A percentile compares a stretch with the other conserved stretches of the same genome.
These are phyloP conservation scores for Hemicentrotus pulcherrimus DNA, from an alignment of 35 echinoderm and acorn worm species.

Conservation along the genomic window DNA sequence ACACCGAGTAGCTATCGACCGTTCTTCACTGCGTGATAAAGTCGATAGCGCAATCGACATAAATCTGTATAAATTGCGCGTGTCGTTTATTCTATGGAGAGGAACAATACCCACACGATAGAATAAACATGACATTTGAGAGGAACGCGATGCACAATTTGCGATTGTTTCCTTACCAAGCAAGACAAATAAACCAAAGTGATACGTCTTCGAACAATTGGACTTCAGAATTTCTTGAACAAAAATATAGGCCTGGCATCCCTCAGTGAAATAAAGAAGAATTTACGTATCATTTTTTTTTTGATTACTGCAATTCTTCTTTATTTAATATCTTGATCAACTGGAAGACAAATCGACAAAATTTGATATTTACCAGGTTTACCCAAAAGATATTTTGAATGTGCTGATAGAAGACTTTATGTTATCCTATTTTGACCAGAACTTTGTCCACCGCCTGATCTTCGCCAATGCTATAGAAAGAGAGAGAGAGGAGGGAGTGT, in stretches of 20 bases:
- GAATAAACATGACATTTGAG: slow-evolving; percentile 19
- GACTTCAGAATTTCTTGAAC: neutral
- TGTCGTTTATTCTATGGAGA: slow-evolving; percentile 30
- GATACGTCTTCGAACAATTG: neutral
- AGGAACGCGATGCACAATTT: neutral
- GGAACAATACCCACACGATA: neutral
- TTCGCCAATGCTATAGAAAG: too few species aligned
- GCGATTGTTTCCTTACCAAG: neutral
- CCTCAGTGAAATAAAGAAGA: neutral
- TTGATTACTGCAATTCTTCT: too few species aligned
- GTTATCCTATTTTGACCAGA: too few species aligned
- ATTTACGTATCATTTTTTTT: too few species aligned
- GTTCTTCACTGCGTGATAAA: slow-evolving; percentile 40
- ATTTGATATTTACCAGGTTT: too few species aligned
- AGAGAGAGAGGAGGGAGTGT: too few species aligned
- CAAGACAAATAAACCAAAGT: neutral
- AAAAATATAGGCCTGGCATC: neutral
- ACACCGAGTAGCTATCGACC: slow-evolving; percentile 15
- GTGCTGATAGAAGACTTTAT: too few species aligned
- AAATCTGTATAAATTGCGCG: slow-evolving; percentile 39
- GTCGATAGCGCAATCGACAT: slow-evolving; percentile 23
- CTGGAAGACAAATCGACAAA: too few species aligned
- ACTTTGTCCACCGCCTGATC: too few species aligned
- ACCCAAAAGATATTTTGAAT: too few species aligned
- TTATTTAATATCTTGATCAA: too few species aligned